These are phyloP conservation scores for Ptychochromis oligacanthus DNA, from an alignment of 2,113 vertebrate species.

Conservation along the genomic window DNA sequence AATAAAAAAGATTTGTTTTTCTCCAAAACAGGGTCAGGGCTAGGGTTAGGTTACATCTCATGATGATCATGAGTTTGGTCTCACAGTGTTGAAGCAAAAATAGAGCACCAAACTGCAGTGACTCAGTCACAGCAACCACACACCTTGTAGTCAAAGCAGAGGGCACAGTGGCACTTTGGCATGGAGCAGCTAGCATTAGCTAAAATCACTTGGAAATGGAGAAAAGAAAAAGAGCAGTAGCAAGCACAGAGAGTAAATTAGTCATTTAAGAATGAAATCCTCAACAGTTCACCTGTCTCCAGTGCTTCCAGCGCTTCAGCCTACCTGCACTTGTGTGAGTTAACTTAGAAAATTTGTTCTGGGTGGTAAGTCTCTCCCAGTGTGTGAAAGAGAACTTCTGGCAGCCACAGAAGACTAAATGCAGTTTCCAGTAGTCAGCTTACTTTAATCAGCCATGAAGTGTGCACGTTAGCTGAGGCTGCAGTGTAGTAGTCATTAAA, in stretches of 20 bases:
- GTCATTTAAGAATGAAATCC: neutral
- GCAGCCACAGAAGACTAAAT: neutral
- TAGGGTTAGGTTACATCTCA: neutral
- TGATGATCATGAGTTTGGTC: neutral
- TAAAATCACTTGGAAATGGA: neutral
- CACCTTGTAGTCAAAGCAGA: neutral
- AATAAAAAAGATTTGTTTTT: neutral
- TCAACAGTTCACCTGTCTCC: neutral
- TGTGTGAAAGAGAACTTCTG: neutral
- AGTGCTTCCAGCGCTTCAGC: neutral
- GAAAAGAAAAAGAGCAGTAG: neutral
- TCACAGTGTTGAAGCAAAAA: neutral
- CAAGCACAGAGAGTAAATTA: neutral
- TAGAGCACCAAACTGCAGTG: neutral
- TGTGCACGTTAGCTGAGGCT: neutral
- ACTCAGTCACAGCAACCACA: neutral
- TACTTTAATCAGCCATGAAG: neutral
- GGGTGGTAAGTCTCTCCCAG: neutral
- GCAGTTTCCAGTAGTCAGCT: neutral
- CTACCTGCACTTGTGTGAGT: neutral
- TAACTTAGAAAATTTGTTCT: neutral
- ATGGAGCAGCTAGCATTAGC: neutral
- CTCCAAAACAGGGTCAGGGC: neutral
- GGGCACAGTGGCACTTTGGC: neutral
- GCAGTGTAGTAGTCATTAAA: neutral